Conservation (phyloP, 2,113 vertebrate species). For the Erythrolamprus reginae region DNA sequence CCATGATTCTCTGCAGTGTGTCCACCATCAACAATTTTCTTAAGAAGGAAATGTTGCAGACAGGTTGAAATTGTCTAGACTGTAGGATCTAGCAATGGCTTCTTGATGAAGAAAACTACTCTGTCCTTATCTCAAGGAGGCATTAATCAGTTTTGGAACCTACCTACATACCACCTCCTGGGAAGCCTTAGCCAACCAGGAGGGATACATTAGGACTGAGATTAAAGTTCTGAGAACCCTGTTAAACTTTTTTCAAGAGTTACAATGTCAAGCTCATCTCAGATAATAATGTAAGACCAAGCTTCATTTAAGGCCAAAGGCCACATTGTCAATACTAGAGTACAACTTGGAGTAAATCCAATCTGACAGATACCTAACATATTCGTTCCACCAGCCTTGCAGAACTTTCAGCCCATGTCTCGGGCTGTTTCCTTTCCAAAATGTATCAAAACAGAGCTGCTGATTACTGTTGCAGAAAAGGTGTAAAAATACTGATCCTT, state of each 20-base stretch:
- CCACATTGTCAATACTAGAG: not conserved
- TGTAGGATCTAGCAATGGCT: not conserved
- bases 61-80: not conserved
- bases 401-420: not conserved
- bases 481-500: not conserved
- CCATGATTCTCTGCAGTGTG: not conserved
- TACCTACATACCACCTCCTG: not conserved
- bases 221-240: not conserved
- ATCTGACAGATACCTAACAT: not conserved
- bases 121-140: not conserved
- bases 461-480: not conserved
- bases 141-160: not conserved
- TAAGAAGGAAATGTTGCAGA: not conserved
- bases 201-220: not conserved
- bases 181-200: not conserved
- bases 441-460: not conserved
- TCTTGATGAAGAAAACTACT: not conserved
- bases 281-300: not conserved
- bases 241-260: not conserved
- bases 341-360: not conserved
- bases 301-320: not conserved
- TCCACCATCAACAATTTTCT: not conserved
- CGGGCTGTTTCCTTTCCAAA: not conserved
- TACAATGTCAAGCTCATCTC: not conserved
- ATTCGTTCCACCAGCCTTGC: not conserved